Conservation (phyloP, 2,113 vertebrate species). For the Puffinus mauretanicus region DNA sequence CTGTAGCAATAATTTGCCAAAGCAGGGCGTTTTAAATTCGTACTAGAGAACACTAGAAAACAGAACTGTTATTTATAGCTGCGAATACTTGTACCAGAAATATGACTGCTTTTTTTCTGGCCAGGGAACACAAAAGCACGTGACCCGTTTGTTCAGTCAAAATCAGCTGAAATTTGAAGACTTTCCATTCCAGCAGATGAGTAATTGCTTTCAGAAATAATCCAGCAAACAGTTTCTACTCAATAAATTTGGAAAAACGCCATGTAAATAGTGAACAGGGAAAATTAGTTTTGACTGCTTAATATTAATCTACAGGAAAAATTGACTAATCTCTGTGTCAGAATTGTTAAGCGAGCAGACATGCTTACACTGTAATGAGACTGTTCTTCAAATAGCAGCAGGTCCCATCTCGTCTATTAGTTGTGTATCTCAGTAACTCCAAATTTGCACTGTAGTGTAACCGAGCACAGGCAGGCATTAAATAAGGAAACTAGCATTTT, state of each 20-base stretch:
- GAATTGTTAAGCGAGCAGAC: background rate
- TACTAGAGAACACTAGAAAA: constrained; percentile 34
- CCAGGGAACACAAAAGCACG: background rate
- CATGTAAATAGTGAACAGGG: background rate
- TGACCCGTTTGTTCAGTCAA: constrained; percentile 9
- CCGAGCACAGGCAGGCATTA: background rate
- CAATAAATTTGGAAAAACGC: background rate
- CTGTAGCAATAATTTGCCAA: background rate
- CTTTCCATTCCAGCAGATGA: background rate
- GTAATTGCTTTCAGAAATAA: background rate
- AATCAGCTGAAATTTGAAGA: constrained; percentile 29
- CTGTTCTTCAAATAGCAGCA: background rate
- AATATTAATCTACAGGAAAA: background rate
- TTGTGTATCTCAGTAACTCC: background rate
- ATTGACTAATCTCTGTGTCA: background rate
- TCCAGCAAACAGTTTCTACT: background rate
- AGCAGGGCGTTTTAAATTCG: background rate
- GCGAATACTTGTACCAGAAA: constrained; percentile 36
- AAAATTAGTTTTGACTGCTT: background rate
- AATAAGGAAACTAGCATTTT: constrained; percentile 15
- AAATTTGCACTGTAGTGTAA: background rate
- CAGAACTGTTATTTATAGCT: constrained; percentile 45
- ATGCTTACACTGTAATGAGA: background rate
- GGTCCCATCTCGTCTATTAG: background rate
- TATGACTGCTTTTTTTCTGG: background rate